phyloP scores from a whole-genome alignment of 2,797 vertebrate genomes.

The Phyllotis vaccarum region DNA sequence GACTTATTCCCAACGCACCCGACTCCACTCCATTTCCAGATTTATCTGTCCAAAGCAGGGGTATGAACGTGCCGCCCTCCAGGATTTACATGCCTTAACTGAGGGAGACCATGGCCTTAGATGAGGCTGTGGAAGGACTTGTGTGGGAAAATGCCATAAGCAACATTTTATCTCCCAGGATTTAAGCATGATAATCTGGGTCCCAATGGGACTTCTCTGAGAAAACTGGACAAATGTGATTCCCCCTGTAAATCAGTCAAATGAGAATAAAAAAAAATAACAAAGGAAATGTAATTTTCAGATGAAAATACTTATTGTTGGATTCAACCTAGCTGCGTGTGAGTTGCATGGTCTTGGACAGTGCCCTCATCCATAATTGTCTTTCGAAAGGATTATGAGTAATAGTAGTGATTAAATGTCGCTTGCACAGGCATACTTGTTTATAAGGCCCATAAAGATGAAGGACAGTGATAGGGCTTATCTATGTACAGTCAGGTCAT shows the following conservation, averaged over 20 bases:
- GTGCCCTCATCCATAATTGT: fast-evolving
- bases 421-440: no score
- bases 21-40: not conserved
- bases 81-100: not conserved
- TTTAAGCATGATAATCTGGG: not conserved
- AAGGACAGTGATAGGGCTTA: not conserved
- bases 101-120: not conserved
- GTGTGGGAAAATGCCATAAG: not conserved
- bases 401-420: not conserved
- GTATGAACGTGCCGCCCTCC: not conserved
- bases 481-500: not conserved
- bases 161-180: not conserved
- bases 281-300: not conserved
- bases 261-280: not conserved
- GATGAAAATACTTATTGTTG: not conserved
- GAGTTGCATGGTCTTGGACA: not conserved
- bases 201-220: not conserved
- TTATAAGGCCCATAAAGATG: not conserved
- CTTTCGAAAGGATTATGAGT: not conserved
- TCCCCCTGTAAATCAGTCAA: not conserved
- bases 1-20: not conserved
- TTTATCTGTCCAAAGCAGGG: not conserved
- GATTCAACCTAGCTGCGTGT: not conserved
- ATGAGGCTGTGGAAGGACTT: not conserved
- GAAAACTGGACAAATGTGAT: not conserved